Conservation (phyloP, 2,113 vertebrate species). For the Malurus melanocephalus region DNA sequence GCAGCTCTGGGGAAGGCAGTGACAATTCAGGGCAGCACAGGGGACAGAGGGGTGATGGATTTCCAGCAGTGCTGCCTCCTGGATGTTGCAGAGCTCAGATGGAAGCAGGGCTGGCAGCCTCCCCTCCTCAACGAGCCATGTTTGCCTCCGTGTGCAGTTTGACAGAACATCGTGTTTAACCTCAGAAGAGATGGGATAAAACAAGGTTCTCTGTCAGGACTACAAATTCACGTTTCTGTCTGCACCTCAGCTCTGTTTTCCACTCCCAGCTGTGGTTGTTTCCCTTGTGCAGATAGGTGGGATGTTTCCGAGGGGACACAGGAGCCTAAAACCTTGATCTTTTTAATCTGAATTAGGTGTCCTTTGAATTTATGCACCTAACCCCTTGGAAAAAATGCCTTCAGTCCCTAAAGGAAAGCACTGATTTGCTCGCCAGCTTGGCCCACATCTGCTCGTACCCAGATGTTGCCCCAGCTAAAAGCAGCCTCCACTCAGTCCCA, state of each 20-base stretch:
- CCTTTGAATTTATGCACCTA: not conserved
- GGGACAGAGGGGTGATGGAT: not conserved
- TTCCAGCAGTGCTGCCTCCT: not conserved
- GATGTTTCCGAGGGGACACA: not conserved
- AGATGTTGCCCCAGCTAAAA: not conserved
- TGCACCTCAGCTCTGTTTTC: not conserved
- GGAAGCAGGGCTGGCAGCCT: not conserved
- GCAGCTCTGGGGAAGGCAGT: not conserved
- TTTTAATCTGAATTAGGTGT: not conserved
- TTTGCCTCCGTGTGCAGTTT: slow-evolving; percentile 7
- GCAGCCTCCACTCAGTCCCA: not conserved
- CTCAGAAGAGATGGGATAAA: slow-evolving; percentile 22
- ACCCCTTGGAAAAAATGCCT: not conserved
- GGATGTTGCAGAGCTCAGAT: not conserved
- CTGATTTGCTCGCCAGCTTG: not conserved
- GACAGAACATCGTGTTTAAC: slow-evolving; percentile 55
- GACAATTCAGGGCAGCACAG: not conserved
- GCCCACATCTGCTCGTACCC: not conserved
- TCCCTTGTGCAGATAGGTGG: rapidly evolving
- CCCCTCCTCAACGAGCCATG: not conserved
- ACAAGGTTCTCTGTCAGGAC: slow-evolving; percentile 25
- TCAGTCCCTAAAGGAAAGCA: not conserved
- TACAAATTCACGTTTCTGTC: not conserved
- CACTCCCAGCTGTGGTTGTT: not conserved
- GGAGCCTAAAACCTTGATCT: not conserved